These are phyloP conservation scores for Hippopotamus amphibius DNA, from an alignment of 2,113 vertebrate genomes.

Conservation along the genomic window DNA sequence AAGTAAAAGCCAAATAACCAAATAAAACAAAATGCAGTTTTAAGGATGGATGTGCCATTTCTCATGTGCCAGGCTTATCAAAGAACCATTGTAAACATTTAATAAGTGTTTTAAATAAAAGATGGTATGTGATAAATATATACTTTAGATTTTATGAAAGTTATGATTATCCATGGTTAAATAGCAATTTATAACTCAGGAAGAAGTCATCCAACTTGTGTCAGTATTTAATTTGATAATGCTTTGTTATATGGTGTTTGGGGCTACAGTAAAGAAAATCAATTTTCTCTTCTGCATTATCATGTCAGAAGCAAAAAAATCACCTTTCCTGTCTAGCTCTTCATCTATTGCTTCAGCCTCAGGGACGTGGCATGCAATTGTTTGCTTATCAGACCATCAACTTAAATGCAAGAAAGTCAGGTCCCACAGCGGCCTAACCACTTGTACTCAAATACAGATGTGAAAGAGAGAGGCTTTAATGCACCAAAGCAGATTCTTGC, in stretches of 20 bases:
- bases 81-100: neutral
- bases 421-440: neutral
- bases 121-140: neutral
- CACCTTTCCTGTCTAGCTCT: neutral
- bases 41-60: neutral
- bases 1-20: neutral
- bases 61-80: neutral
- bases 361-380: neutral
- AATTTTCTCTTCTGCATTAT: neutral
- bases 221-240: neutral
- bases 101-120: neutral
- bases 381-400: neutral
- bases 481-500: neutral
- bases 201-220: neutral
- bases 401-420: neutral
- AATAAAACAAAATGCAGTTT: conserved; percentile 8
- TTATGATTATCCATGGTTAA: neutral
- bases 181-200: neutral
- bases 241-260: neutral
- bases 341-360: no score
- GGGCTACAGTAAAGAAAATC: conserved; percentile 3
- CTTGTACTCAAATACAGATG: neutral
- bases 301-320: neutral
- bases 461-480: neutral
- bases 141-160: neutral